Base-by-base conservation (phyloP, 2,797 vertebrate genomes). In the Bradypodion pumilum region DNA sequence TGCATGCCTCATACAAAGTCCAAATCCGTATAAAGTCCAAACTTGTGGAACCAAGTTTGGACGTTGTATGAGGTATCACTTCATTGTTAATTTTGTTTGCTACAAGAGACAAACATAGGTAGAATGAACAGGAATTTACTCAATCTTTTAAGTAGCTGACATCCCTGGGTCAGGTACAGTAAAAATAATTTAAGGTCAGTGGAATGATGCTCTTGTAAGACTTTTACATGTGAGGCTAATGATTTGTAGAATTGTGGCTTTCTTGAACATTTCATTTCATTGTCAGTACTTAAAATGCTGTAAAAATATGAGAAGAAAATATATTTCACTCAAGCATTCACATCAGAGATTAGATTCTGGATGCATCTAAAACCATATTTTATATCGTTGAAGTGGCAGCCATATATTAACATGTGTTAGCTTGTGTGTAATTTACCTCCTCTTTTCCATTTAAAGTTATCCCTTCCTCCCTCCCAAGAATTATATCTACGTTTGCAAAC, bases 341-440 rank as follows among this genome's bases (percentile, higher is more conserved):
- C 59, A 80, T 42, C 78, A 49, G 49, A 91, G 59, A 80, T 76
- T 73, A 68, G 68, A 21, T 93, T 81, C 85, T 81, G 70, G 79
- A 73, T 74, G 80, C 63, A 86, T 85, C 90, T 32, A 32, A 87
- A 91, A 81, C 7, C 78, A 6, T 23, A 81, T 80, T 82, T 90
- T 94, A 84, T 75, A 90, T 86, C 89, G 90, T 74, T 92, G 2
- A 85, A 76, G 75, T 83, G 73, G 68, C 56, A 59, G 46, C 40
- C 80, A 84, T 63, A 73, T 74, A 92, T 94, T 94, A 94, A 78
- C 88, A 72, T 89, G 91, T 92, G 74, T 92, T 90, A 93, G 87
- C 85, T 81, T 37, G 29, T 42, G 46, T 87, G 89, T 42, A 80
- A 87, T 93, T 94, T 92, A 40, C 80, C 85, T 78, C 59, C 90